Conservation (phyloP, 2,113 vertebrate genomes). For the Tychaedon coryphoeus region DNA sequence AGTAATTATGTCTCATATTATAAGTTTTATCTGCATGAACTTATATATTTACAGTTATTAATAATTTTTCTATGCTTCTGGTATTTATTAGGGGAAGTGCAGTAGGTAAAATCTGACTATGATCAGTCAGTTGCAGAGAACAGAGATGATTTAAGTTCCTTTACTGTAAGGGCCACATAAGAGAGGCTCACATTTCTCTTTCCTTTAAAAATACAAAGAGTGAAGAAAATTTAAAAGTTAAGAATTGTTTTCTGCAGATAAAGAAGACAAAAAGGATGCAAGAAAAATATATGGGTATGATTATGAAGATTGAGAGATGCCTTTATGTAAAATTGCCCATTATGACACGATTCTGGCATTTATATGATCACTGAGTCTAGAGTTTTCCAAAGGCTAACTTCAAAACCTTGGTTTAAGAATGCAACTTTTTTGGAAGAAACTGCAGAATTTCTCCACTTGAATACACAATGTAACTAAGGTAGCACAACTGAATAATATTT, state of each 20-base stretch:
- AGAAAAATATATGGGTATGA: fast-evolving
- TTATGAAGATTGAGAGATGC: not conserved
- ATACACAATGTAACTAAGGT: not conserved
- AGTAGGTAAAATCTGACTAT: not conserved
- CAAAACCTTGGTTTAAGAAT: not conserved
- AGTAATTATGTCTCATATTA: not conserved
- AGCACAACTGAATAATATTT: not conserved
- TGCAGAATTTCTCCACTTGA: not conserved
- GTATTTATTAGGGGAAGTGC: not conserved
- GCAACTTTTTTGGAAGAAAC: not conserved
- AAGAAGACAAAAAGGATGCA: not conserved
- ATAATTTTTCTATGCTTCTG: not conserved
- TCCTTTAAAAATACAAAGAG: not conserved
- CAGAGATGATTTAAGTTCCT: not conserved
- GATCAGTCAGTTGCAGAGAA: not conserved
- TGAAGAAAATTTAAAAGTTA: not conserved
- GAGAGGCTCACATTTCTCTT: not conserved
- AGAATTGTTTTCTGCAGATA: not conserved
- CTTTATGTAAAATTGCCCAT: not conserved
- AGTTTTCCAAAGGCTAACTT: not conserved
- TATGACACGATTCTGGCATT: not conserved
- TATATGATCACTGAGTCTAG: not conserved
- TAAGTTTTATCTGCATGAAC: not conserved
- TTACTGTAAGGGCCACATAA: fast-evolving
- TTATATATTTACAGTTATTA: not conserved